Base-by-base conservation (phyloP, 2,797 vertebrate species). In the Pempheris klunzingeri region DNA sequence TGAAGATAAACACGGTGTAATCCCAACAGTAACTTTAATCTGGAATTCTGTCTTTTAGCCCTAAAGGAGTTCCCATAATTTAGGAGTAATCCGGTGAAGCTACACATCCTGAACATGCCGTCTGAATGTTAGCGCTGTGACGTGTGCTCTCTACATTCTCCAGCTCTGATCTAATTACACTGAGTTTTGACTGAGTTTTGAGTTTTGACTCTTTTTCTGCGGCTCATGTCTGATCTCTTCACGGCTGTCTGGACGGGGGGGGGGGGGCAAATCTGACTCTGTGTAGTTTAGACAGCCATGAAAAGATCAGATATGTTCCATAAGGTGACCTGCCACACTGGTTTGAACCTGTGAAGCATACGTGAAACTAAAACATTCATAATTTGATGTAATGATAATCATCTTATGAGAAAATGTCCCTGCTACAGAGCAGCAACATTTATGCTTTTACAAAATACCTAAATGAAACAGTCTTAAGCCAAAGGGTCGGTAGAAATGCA, bases 141-240 rank as follows among this genome's bases (percentile, higher is more conserved):
- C 60, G 32, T 57, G 6, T 38, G 50, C 41, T 13, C 47, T 12
- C 60, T 52, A 38, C 57, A 20, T 57, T 61, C 66, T 63, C 32
- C 47, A 4, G 34, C 47, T 41, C 38, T 28, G 18, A 72, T 69
- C 41, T 73, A 55, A 73, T 83, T 55, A 60, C 11, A 15, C 60
- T 32, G 46, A 61, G 55, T 54, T 39, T 36, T 13, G 24, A 47
- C 60, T 32, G 46, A 61, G 55, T 54, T 39, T 44, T 13, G 24
- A 47, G 10, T 46, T 65, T 9, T 52, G 36, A 44, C 62, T 68
- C 8, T 9, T 53, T 22, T 52, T 60, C 8, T 6, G 49, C 55
- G n/a, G 67, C 67, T 83, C 58, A 38, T 38, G 72, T 77, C 53
- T 72, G 81, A 83, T 83, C 72, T 76, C 68, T 69, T 80, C 77